Percentiles rank a stretch among this genome's conserved stretches.
phyloP scores from a whole-genome alignment of 2,113 vertebrate genomes.

The Pogonocichla stellata region DNA sequence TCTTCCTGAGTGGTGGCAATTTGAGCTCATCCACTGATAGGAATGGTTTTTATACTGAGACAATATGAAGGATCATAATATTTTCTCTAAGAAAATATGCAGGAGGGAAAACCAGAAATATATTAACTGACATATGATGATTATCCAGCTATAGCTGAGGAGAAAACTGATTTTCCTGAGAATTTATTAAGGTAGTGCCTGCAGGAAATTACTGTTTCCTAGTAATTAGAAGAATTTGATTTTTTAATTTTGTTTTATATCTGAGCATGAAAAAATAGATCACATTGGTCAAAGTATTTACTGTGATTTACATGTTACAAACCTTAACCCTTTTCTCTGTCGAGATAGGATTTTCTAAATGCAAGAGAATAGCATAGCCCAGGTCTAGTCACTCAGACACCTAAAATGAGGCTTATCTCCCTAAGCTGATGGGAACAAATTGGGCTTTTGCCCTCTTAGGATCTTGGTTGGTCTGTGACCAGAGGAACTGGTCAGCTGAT shows the following conservation, averaged over 20 bases:
- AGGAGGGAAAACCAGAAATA: not conserved
- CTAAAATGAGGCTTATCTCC: not conserved
- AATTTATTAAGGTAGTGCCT: not conserved
- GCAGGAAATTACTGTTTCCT: not conserved
- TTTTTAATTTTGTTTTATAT: not conserved
- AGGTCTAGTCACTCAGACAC: not conserved
- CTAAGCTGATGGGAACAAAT: not conserved
- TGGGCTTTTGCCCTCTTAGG: not conserved
- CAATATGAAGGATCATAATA: conserved; percentile 53
- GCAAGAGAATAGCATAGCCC: not conserved
- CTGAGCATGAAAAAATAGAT: not conserved
- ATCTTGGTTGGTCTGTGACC: not conserved
- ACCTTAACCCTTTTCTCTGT: not conserved
- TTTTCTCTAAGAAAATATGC: conserved; percentile 52
- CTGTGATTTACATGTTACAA: not conserved
- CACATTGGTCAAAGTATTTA: not conserved
- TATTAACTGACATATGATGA: not conserved
- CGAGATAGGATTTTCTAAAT: not conserved
- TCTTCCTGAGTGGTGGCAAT: conserved; percentile 42
- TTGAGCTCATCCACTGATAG: conserved; percentile 32
- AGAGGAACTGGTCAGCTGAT: not conserved
- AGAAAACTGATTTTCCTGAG: not conserved
- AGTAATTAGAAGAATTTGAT: not conserved
- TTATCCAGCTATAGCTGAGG: not conserved
- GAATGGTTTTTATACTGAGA: conserved; percentile 19